Evolutionary conservation across 2,888 invertebrate genomes (phyloP).

Genomic region (Erebia ligea): DNA sequence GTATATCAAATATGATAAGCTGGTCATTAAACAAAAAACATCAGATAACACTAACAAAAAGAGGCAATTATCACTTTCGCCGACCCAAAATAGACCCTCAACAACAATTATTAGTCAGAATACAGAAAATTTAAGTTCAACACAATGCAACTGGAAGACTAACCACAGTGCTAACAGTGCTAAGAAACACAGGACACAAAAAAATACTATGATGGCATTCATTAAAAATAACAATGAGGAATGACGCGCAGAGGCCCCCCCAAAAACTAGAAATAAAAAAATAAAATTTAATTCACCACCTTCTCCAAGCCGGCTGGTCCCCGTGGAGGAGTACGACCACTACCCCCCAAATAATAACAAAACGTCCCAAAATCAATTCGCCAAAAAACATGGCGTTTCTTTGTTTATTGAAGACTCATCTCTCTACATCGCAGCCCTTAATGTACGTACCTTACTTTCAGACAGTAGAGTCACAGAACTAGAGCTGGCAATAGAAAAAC

Average conservation of each 20-base stretch:
- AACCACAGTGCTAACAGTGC: background rate
- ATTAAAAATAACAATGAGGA: background rate
- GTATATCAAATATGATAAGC: too few species aligned
- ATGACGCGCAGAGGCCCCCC: background rate
- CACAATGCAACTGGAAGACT: conserved; percentile 1
- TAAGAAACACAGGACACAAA: background rate
- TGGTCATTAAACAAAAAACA: too few species aligned
- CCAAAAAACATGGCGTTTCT: too few species aligned
- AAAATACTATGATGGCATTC: background rate
- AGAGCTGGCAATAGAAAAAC: too few species aligned
- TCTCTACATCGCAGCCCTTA: too few species aligned
- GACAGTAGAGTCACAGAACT: too few species aligned
- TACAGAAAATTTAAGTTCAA: too few species aligned
- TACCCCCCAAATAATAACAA: background rate
- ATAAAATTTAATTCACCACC: background rate
- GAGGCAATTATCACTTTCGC: background rate
- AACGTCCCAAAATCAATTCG: background rate
- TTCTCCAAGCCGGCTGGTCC: too few species aligned
- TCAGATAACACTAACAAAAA: background rate
- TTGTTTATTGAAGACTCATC: too few species aligned
- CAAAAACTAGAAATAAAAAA: background rate
- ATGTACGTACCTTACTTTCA: too few species aligned
- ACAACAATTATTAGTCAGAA: too few species aligned
- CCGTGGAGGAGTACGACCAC: background rate
- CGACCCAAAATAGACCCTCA: background rate